Conservation (phyloP, 2,113 vertebrate genomes). For the Ageneiosus marmoratus region DNA sequence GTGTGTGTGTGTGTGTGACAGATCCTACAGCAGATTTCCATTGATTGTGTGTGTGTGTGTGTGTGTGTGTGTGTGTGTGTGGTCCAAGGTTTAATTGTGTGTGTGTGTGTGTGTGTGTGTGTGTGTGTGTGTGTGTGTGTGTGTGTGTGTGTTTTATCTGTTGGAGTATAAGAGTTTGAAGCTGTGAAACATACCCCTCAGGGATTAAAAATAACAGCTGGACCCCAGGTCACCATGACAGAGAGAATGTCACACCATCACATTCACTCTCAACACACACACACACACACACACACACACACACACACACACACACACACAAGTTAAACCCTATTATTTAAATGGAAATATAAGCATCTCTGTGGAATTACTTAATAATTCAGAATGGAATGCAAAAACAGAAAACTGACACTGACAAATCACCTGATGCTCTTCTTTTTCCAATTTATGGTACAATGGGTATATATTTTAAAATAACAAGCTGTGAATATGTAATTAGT, state of each 20-base stretch:
- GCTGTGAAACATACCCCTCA: constrained; percentile 66
- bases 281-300: constrained; percentile 35
- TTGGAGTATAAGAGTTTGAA: constrained; percentile 53
- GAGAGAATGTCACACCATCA: constrained; percentile 58
- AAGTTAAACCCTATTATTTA: constrained; percentile 33
- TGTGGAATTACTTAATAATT: constrained; percentile 38
- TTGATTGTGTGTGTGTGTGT: not conserved
- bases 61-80: constrained; percentile 26
- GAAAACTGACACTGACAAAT: not conserved
- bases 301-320: constrained; percentile 19
- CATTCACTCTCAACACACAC: constrained; percentile 31
- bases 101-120: constrained; percentile 19
- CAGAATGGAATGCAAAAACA: constrained; percentile 18
- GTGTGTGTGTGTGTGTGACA: no score
- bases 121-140: constrained; percentile 44
- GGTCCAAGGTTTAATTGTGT: constrained; percentile 13
- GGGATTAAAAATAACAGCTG: constrained; percentile 82
- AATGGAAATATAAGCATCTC: constrained; percentile 41
- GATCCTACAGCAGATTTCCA: not conserved
- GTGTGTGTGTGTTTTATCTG: constrained; percentile 34
- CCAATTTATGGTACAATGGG: not conserved
- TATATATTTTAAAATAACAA: not conserved
- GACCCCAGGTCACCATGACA: constrained; percentile 68
- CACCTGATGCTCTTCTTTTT: not conserved
- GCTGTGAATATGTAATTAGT: not conserved